These are phyloP conservation scores for Eclectus roratus DNA, from an alignment of 2,113 vertebrate species.

Conservation along the genomic window DNA sequence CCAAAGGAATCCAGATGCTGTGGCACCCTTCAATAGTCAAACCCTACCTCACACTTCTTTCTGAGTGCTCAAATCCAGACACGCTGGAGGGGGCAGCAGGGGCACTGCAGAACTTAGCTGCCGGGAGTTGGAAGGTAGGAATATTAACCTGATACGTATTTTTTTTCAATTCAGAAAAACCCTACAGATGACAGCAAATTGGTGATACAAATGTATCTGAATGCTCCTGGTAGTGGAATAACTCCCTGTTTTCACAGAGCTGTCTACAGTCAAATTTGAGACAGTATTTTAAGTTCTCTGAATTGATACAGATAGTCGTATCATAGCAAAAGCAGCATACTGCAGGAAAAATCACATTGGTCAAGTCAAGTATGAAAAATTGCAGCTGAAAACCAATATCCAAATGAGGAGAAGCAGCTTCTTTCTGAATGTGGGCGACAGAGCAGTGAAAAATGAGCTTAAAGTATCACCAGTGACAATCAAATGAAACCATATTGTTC, in stretches of 20 bases:
- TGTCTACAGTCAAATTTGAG: not conserved
- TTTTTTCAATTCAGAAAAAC: not conserved
- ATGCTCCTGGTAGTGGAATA: not conserved
- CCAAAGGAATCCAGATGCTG: slow-evolving; percentile 98
- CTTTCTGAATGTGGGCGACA: not conserved
- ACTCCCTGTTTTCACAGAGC: not conserved
- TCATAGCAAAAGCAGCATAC: not conserved
- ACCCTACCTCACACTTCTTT: slow-evolving; percentile 99
- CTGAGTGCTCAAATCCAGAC: slow-evolving; percentile 98
- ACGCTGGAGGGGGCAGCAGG: slow-evolving; percentile 97
- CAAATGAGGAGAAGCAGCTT: not conserved
- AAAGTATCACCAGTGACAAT: not conserved
- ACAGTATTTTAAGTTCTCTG: not conserved
- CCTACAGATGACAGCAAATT: not conserved
- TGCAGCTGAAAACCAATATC: not conserved
- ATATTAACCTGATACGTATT: not conserved
- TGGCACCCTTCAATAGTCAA: slow-evolving; percentile 99
- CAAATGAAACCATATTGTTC: not conserved
- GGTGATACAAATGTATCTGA: not conserved
- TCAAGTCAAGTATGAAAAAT: not conserved
- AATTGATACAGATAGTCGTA: not conserved
- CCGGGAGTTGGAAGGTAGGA: slow-evolving; percentile 98
- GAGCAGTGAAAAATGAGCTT: not conserved
- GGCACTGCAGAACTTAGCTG: slow-evolving; percentile 97
- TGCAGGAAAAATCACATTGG: not conserved